Base-by-base conservation (phyloP, 2,888 invertebrate species). In the Cephus sareptanus region DNA sequence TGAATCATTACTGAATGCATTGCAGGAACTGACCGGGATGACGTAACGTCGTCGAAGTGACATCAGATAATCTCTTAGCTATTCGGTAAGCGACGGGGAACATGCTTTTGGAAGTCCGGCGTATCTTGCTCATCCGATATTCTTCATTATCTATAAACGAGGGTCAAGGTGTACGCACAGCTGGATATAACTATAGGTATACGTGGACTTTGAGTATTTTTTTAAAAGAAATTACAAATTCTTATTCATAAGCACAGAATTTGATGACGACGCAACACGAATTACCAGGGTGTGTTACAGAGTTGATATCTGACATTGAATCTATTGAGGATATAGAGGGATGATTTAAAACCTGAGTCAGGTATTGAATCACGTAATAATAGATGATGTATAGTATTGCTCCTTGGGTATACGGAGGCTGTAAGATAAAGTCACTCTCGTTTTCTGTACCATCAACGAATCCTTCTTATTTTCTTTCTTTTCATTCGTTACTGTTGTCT, bases 1-100 rank as follows among this genome's bases (percentile, higher is more conserved):
- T 56, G 74, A 33, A 37, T 76, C 69, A 69, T 79, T 79, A 78
- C 79, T 75, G 56, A 56, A 56, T 23, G 23, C 56, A 9, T 1
- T 23, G 9, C 23, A 56, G 56, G 56, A 56, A 9, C 56, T 56
- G 56, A 34, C 11, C 68, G 40, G 69, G 77, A 83, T 74, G 71
- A 73, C 31, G 3, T 6, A 15, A 9, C 33, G 33, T 35, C 34
- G 33, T 34, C 56, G 68, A 68, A n/a, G 69, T 15, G 71, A 76
- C 31, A 31, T 71, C 33, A 3, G 31, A 12, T 71, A 30, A 15
- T 56, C 56, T 40, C 70, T 4, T 30, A 23, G 31, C 71, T 31
- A 12, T 15, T 31, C 71, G 13, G 31, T 71, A 71, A 12, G 71
- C 71, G 71, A 12, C 31, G 13, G 23, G 23, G 15, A 56, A 56